Conservation (phyloP, 1,140 invertebrate species). For the Hylyphantes graminicola region DNA sequence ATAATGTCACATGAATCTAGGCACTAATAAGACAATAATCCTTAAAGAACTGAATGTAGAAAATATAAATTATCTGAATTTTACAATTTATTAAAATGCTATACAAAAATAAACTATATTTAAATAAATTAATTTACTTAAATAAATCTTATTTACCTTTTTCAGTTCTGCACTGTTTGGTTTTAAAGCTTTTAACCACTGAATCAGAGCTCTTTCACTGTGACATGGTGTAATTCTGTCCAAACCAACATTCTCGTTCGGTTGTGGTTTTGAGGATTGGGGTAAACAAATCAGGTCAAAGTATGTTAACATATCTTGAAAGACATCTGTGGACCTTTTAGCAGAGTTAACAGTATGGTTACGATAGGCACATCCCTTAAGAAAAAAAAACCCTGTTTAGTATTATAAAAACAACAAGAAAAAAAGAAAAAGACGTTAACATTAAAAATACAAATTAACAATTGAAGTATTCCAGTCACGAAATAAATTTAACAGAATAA, state of each 20-base stretch:
- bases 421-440: neutral
- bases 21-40: too few relatives aligned
- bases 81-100: too few relatives aligned
- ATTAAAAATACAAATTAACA: neutral
- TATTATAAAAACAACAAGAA: neutral
- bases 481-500: neutral
- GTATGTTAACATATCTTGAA: constrained; percentile 57
- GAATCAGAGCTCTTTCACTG: constrained; percentile 52
- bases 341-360: constrained; percentile 53
- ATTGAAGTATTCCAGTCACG: neutral
- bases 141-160: constrained; percentile 18
- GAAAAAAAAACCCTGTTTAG: too few relatives aligned
- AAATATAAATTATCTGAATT: too few relatives aligned
- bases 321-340: constrained; percentile 46
- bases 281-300: constrained; percentile 54
- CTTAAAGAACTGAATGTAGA: too few relatives aligned
- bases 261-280: constrained; percentile 25
- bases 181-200: constrained; percentile 45
- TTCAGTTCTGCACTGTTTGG: constrained; percentile 50
- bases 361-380: constrained; percentile 55
- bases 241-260: constrained; percentile 50
- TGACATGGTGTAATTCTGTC: constrained; percentile 52
- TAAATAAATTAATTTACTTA: too few relatives aligned
- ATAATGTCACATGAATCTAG: too few relatives aligned
- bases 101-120: too few relatives aligned